Percentiles rank a stretch among this genome's conserved stretches.
These are phyloP conservation scores for Nanger granti DNA, from an alignment of 2,113 vertebrate species.

Conservation along the genomic window DNA sequence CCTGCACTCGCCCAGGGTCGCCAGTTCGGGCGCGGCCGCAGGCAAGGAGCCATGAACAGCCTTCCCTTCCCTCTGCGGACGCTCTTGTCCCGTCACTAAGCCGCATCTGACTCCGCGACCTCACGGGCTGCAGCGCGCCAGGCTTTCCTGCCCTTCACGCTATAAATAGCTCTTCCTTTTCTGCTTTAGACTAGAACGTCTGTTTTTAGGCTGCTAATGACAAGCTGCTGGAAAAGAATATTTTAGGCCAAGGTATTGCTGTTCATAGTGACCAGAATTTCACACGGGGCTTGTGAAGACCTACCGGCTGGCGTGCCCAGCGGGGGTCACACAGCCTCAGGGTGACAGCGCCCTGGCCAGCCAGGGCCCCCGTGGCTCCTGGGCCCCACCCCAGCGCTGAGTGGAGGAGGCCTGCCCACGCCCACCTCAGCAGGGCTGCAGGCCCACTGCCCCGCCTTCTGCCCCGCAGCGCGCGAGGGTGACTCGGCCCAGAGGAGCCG, in stretches of 20 bases:
- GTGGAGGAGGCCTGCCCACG: background rate
- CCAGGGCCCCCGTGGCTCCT: background rate
- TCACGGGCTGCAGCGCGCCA: background rate
- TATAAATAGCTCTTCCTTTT: background rate
- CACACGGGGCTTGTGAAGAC: background rate
- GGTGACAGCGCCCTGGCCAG: background rate
- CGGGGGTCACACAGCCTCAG: accelerated
- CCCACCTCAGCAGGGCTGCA: background rate
- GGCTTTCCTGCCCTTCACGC: background rate
- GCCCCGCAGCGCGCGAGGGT: background rate
- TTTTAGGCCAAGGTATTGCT: background rate
- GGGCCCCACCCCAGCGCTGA: background rate
- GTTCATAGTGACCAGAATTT: background rate
- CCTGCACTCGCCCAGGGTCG: accelerated
- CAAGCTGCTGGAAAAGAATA: background rate
- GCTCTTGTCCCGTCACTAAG: background rate
- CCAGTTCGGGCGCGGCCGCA: background rate
- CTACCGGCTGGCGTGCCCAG: accelerated
- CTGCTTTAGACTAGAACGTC: background rate
- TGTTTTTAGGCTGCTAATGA: background rate
- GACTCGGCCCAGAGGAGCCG: background rate
- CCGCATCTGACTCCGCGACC: background rate
- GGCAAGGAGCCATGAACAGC: background rate
- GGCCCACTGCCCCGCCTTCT: background rate
- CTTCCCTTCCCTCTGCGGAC: background rate